phyloP scores from a whole-genome alignment of 2,113 vertebrate species.

The Phoxinus phoxinus region DNA sequence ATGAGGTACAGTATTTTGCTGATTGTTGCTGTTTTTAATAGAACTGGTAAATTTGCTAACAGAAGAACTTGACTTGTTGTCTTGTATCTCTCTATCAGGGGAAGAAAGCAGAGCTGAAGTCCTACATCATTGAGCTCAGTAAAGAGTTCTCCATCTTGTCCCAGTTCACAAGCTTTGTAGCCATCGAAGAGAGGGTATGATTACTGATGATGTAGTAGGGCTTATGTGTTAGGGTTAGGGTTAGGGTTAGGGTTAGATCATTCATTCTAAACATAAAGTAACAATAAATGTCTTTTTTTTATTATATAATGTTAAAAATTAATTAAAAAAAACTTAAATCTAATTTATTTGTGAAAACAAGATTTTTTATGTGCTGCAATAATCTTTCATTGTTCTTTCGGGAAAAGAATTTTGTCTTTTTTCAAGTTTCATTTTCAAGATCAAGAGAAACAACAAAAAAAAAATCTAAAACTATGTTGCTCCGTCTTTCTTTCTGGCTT shows the following conservation, averaged over 20 bases:
- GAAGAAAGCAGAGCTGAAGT: slow-evolving; percentile 82
- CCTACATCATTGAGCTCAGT: slow-evolving; percentile 82
- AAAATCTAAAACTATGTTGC: too few species aligned
- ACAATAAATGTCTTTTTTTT: background rate
- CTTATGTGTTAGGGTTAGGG: background rate
- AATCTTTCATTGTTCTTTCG: too few species aligned
- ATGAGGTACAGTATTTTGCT: slow-evolving; percentile 78
- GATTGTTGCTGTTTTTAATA: background rate
- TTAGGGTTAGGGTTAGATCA: too few species aligned
- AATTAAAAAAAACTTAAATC: too few species aligned
- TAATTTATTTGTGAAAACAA: too few species aligned
- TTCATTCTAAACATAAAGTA: background rate
- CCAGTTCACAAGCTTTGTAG: slow-evolving; percentile 90
- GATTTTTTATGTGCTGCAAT: too few species aligned
- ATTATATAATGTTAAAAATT: too few species aligned
- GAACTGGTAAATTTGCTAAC: background rate
- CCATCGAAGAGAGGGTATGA: slow-evolving; percentile 87
- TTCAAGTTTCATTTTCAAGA: too few species aligned
- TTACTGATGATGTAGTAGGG: background rate
- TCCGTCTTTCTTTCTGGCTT: too few species aligned
- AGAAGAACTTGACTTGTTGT: background rate
- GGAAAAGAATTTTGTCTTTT: too few species aligned
- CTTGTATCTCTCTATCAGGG: slow-evolving; percentile 70
- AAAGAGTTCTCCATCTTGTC: slow-evolving; percentile 86
- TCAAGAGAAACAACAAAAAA: too few species aligned